phyloP scores from a whole-genome alignment of 2,888 invertebrate genomes.

The Netelia inedita region DNA sequence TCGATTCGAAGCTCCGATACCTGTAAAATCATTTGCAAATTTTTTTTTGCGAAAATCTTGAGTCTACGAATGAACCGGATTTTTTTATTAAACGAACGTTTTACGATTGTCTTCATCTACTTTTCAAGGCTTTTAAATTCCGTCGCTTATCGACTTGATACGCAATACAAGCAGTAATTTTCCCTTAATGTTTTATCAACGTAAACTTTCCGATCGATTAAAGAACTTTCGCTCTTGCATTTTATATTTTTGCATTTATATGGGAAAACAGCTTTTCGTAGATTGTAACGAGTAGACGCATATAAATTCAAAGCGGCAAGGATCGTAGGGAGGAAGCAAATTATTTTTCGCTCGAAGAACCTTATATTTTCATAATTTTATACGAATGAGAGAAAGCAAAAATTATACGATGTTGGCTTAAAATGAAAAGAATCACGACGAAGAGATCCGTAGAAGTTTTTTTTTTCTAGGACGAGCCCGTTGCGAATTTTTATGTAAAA shows the following conservation, averaged over 20 bases:
- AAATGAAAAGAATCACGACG: constrained; percentile 4
- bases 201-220: not conserved
- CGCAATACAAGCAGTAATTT: not conserved
- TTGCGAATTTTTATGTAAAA: constrained; percentile 65
- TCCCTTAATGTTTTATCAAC: not conserved
- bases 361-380: constrained; percentile 73
- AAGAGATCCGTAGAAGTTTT: constrained; percentile 10
- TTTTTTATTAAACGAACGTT: too few species aligned
- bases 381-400: constrained; percentile 54
- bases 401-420: constrained; percentile 4
- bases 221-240: not conserved
- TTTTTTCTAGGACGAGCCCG: constrained; percentile 27
- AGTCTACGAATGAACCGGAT: too few species aligned
- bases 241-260: not conserved
- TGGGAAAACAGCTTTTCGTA: not conserved
- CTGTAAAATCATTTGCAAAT: too few species aligned
- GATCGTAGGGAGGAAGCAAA: constrained; percentile 23
- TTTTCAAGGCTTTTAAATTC: too few species aligned
- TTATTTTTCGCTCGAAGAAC: constrained; percentile 68
- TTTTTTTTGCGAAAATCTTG: too few species aligned
- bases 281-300: too few species aligned
- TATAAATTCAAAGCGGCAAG: not conserved
- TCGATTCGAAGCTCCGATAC: not conserved
- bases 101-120: too few species aligned
- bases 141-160: too few species aligned